phyloP scores from a whole-genome alignment of 64 coral and sea anemone genomes.

The Dendronephthya gigantea region DNA sequence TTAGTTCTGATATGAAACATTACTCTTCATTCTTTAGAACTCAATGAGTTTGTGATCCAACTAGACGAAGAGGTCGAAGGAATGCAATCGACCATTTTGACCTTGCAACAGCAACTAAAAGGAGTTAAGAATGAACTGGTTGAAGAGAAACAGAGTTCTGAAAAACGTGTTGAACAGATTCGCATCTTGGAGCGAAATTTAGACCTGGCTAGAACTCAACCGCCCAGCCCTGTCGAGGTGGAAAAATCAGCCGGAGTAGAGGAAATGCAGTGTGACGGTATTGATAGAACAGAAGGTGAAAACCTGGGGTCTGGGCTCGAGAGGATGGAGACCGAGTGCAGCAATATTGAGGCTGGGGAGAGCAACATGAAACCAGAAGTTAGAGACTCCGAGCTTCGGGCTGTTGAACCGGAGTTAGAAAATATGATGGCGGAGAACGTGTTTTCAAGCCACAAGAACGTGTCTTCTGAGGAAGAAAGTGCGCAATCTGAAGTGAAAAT shows the following conservation, averaged over 20 bases:
- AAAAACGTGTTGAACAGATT: neutral
- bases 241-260: neutral
- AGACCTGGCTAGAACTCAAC: neutral
- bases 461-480: too few relatives aligned
- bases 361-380: neutral
- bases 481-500: neutral
- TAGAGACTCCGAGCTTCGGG: neutral
- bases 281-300: neutral
- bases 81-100: conserved; percentile 97
- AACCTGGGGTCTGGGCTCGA: neutral
- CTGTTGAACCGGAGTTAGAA: neutral
- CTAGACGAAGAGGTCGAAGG: conserved; percentile 97
- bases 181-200: neutral
- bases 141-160: neutral
- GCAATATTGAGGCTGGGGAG: neutral
- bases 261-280: neutral
- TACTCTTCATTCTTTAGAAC: conserved; percentile 34
- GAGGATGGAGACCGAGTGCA: neutral
- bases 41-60: conserved; percentile 98
- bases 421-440: neutral
- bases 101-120: conserved; percentile 92
- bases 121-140: conserved; percentile 63
- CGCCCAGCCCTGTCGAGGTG: neutral
- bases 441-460: neutral
- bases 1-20: too few relatives aligned